These are phyloP conservation scores for Bradypus variegatus DNA, from an alignment of 2,797 vertebrate species.

Conservation along the genomic window DNA sequence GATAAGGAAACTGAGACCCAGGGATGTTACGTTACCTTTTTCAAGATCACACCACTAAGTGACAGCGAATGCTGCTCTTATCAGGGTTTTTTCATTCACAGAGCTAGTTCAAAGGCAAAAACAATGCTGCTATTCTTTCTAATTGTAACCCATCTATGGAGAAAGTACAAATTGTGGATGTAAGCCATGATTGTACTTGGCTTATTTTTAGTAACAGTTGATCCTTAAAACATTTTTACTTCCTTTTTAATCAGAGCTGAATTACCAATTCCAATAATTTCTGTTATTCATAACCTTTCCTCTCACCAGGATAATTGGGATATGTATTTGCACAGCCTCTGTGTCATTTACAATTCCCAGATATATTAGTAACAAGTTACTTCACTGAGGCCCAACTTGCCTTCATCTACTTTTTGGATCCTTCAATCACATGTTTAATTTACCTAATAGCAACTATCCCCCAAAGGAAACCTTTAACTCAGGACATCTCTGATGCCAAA, in stretches of 20 bases:
- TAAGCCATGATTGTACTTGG: background rate
- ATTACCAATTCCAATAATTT: constrained; percentile 32
- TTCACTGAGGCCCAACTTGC: background rate
- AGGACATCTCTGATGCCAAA: background rate
- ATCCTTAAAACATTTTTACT: background rate
- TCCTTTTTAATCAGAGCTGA: constrained; percentile 38
- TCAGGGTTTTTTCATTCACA: background rate
- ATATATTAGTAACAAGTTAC: background rate
- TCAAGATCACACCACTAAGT: background rate
- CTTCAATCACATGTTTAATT: background rate
- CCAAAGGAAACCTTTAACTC: background rate
- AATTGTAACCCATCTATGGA: background rate
- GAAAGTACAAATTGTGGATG: constrained; percentile 22
- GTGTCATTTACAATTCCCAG: background rate
- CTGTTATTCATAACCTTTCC: background rate
- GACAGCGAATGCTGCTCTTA: background rate
- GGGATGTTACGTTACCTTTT: background rate
- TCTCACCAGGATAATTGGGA: background rate
- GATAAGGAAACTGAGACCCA: background rate
- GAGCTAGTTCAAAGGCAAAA: background rate
- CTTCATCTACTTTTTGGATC: background rate
- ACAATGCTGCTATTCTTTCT: background rate
- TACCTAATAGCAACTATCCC: background rate
- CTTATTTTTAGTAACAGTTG: background rate
- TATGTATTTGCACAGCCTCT: background rate